Base-by-base conservation (phyloP, 1,140 invertebrate genomes). In the Ganaspis sp. region DNA sequence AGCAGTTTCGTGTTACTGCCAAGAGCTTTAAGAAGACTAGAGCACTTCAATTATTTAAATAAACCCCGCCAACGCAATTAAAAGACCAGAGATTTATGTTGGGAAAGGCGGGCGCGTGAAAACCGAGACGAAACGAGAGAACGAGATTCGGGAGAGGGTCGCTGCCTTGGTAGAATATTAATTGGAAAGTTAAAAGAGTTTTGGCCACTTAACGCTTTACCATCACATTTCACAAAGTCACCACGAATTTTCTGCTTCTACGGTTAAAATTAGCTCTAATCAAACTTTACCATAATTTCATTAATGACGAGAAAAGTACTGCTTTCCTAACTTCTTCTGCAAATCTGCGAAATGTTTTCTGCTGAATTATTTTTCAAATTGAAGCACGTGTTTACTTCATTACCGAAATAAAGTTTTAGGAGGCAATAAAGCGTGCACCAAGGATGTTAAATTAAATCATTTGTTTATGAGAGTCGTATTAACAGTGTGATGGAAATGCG, bases 1-100 rank as follows among this genome's bases (percentile, higher is more conserved):
- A 64, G 23, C 15, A 64, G 58, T 64, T 64, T 64, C 58, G 23
- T 34, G 3, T 29, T 26, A 64, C 23, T 29, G 58, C 58, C 58
- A 1, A 26, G 12, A 26, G 23, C 58, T 64, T 15, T 64, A 26
- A 9, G 70, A 37, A 12, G 54, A 37, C 45, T 73, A 73, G 72
- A 73, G 73, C 53, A 75, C 83, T 85, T 81, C 84, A 86, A 87
- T 89, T 85, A 89, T 89, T 86, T 85, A 85, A 85, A 84, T 88
- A 85, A 86, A 87, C 78, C 80, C 76, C 75, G 75, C 40, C 75
- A 78, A 81, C 79, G 87, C 83, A 87, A 88, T 88, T 88, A 87
- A 86, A 88, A 84, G 80, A 76, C 75, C 29, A 53, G 76, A 81
- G 78, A 86, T 87, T 86, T 84, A 85, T 82, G 81, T 81, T 71